Evolutionary conservation across 2,113 vertebrate species (phyloP).

Genomic region (Panthera tigris): DNA sequence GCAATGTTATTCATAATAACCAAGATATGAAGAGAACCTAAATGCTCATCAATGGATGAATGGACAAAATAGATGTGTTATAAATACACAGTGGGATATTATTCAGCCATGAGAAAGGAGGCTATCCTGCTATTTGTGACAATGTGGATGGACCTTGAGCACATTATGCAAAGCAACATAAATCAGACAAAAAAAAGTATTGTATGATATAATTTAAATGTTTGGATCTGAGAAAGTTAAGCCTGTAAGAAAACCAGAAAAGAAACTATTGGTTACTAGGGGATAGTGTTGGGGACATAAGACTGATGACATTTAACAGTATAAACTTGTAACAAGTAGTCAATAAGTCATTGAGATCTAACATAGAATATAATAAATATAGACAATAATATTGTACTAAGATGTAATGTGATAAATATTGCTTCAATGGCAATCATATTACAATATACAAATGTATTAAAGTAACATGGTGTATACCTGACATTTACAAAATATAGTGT

Average conservation of each 20-base stretch:
- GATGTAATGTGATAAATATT: not conserved
- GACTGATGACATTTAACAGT: not conserved
- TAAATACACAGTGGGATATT: not conserved
- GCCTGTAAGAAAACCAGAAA: not conserved
- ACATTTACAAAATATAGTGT: not conserved
- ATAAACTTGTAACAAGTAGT: not conserved
- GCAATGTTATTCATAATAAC: not conserved
- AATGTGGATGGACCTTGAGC: not conserved
- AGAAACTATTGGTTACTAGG: not conserved
- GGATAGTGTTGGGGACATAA: not conserved
- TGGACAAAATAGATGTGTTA: not conserved
- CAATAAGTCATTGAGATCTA: not conserved
- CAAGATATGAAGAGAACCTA: not conserved
- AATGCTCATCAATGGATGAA: not conserved
- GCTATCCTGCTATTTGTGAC: not conserved
- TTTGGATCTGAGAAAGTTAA: not conserved
- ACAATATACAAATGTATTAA: not conserved
- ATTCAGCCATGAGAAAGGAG: not conserved
- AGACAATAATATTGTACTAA: not conserved
- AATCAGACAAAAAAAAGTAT: not conserved
- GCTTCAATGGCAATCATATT: not conserved
- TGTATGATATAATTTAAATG: not conserved
- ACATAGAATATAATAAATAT: not conserved
- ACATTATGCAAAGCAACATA: not conserved
- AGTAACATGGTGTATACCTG: not conserved